phyloP scores from a whole-genome alignment of 2,888 invertebrate species.

The Mesodorylaimus sp. region DNA sequence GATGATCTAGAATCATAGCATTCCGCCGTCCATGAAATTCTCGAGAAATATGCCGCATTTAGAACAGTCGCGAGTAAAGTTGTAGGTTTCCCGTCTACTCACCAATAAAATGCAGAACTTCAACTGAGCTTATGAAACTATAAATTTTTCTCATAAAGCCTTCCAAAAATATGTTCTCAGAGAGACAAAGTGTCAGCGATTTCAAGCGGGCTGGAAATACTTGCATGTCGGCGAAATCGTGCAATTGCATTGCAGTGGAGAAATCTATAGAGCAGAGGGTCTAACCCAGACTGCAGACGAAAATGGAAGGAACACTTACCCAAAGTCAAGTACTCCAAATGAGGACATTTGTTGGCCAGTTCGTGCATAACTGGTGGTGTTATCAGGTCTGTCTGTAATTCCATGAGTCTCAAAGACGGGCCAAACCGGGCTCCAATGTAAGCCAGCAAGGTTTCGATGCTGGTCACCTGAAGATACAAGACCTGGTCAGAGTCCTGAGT shows the following conservation, averaged over 20 bases:
- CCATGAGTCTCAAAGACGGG: slow-evolving; percentile 66
- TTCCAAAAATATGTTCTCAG: slow-evolving; percentile 99
- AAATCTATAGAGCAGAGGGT: slow-evolving; percentile 50
- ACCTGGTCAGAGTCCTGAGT: too few relatives aligned
- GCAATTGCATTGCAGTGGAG: slow-evolving; percentile 95
- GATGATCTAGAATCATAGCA: too few relatives aligned
- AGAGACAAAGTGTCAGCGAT: slow-evolving; percentile 85
- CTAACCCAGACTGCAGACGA: too few relatives aligned
- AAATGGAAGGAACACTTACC: too few relatives aligned
- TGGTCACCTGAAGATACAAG: slow-evolving; percentile 31
- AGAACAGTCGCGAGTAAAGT: too few relatives aligned
- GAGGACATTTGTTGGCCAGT: slow-evolving; percentile 81
- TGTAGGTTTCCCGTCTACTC: too few relatives aligned
- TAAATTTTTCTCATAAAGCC: slow-evolving; percentile 99
- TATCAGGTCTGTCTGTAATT: slow-evolving; percentile 82
- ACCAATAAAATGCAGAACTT: slow-evolving; percentile 90
- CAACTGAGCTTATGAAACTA: slow-evolving; percentile 92
- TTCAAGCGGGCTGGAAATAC: slow-evolving; percentile 90
- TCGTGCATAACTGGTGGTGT: slow-evolving; percentile 92
- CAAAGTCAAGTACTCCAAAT: slow-evolving; percentile 79
- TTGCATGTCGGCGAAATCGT: slow-evolving; percentile 97
- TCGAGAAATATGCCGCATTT: too few relatives aligned
- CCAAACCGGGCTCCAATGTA: slow-evolving; percentile 69
- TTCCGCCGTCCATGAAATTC: too few relatives aligned
- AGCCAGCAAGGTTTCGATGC: slow-evolving; percentile 63